Conservation (phyloP, 2,888 invertebrate species). For the Drosophila buzzatii region DNA sequence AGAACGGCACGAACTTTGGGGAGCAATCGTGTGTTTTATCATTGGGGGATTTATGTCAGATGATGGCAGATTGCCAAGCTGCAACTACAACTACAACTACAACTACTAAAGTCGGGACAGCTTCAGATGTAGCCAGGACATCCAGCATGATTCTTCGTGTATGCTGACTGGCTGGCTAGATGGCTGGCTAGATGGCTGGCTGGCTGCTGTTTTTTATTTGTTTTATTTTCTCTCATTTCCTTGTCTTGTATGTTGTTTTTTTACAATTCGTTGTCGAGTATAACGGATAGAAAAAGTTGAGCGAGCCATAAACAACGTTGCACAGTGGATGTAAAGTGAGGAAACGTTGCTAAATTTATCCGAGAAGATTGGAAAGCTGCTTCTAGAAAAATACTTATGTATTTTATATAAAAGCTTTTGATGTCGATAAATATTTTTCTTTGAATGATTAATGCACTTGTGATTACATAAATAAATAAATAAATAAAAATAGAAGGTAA, state of each 20-base stretch:
- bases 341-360: background rate
- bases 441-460: background rate
- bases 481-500: too few relatives aligned
- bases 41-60: slow-evolving; percentile 72
- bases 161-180: slow-evolving; percentile 23
- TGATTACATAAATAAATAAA: too few relatives aligned
- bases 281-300: slow-evolving; percentile 67
- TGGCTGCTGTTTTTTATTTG: slow-evolving; percentile 32
- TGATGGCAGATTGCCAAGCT: slow-evolving; percentile 82
- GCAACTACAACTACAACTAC: slow-evolving; percentile 48
- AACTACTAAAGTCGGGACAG: slow-evolving; percentile 20
- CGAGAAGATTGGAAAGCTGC: background rate
- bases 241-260: slow-evolving; percentile 39
- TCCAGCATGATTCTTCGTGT: slow-evolving; percentile 47
- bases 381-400: background rate
- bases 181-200: slow-evolving; percentile 4
- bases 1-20: slow-evolving; percentile 63
- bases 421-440: background rate
- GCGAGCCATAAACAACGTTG: slow-evolving; percentile 42
- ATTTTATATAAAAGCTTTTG: background rate
- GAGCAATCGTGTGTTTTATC: slow-evolving; percentile 78
- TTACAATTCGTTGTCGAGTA: slow-evolving; percentile 68
- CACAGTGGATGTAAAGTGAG: slow-evolving; percentile 46
- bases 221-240: slow-evolving; percentile 53
- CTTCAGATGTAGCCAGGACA: slow-evolving; percentile 2